A percentile compares a stretch with the other conserved stretches of the same genome.
These are phyloP conservation scores for Sebastes miniatus DNA, from an alignment of 2,797 vertebrate species.

Conservation along the genomic window DNA sequence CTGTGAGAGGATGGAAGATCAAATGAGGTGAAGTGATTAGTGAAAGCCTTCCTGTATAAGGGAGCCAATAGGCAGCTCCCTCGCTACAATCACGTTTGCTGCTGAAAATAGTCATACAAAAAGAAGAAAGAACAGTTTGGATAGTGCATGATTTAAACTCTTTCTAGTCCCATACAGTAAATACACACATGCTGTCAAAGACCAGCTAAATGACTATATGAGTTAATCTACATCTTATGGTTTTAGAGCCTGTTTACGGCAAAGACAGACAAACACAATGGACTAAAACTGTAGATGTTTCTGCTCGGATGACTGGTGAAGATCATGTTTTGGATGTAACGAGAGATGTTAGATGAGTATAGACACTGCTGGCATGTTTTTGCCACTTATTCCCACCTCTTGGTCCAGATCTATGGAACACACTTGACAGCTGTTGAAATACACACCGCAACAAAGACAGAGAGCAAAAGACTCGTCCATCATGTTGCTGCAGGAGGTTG, in stretches of 20 bases:
- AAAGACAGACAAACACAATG: background rate
- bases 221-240: background rate
- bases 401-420: background rate
- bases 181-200: background rate
- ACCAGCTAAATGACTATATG: background rate
- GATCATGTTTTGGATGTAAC: background rate
- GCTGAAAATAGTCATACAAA: conserved; percentile 1
- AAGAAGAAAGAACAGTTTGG: background rate
- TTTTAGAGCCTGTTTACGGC: background rate
- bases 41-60: conserved; percentile 24
- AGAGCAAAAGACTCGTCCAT: conserved; percentile 1
- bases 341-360: background rate
- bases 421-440: background rate
- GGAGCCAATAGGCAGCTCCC: background rate
- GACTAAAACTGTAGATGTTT: background rate
- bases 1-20: conserved; percentile 14
- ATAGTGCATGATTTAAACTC: background rate
- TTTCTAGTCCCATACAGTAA: background rate
- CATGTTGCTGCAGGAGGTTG: background rate
- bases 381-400: background rate
- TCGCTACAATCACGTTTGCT: background rate
- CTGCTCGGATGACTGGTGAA: background rate
- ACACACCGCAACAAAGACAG: background rate
- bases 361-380: background rate
- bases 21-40: conserved; percentile 31